phyloP scores from a whole-genome alignment of 2,797 vertebrate species.

The Danio kyathit region DNA sequence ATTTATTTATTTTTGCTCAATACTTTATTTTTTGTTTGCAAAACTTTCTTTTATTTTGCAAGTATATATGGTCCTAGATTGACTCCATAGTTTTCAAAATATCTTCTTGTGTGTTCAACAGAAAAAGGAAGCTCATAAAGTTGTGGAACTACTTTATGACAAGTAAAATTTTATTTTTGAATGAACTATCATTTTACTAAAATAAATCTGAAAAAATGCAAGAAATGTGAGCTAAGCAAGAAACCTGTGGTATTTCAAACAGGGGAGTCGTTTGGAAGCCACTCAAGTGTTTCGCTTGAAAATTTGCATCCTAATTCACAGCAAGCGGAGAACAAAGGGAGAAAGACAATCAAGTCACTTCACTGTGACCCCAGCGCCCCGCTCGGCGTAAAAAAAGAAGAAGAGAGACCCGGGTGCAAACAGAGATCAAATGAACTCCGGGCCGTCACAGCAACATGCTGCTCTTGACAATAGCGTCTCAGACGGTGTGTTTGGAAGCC shows the following conservation, averaged over 20 bases:
- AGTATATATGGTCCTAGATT: too few relatives aligned
- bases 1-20: too few relatives aligned
- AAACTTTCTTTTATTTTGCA: too few relatives aligned
- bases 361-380: conserved; percentile 70
- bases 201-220: background rate
- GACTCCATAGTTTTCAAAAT: too few relatives aligned
- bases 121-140: too few relatives aligned
- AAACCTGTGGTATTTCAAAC: conserved; percentile 4
- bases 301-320: conserved; percentile 63
- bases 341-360: conserved; percentile 70
- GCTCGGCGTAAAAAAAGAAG: conserved; percentile 8
- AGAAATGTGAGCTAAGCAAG: background rate
- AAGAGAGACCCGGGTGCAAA: conserved; percentile 53
- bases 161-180: too few relatives aligned
- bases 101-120: too few relatives aligned
- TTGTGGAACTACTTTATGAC: too few relatives aligned
- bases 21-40: too few relatives aligned
- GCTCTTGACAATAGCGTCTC: conserved; percentile 60
- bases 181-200: too few relatives aligned
- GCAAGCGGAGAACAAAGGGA: conserved; percentile 75
- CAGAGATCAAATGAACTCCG: conserved; percentile 67
- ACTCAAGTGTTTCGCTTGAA: conserved; percentile 70
- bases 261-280: conserved; percentile 1
- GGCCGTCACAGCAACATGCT: conserved; percentile 68
- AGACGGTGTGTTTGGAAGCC: conserved; percentile 51